phyloP scores from a whole-genome alignment of 2,888 invertebrate species.

The Epsilonema sp. region DNA sequence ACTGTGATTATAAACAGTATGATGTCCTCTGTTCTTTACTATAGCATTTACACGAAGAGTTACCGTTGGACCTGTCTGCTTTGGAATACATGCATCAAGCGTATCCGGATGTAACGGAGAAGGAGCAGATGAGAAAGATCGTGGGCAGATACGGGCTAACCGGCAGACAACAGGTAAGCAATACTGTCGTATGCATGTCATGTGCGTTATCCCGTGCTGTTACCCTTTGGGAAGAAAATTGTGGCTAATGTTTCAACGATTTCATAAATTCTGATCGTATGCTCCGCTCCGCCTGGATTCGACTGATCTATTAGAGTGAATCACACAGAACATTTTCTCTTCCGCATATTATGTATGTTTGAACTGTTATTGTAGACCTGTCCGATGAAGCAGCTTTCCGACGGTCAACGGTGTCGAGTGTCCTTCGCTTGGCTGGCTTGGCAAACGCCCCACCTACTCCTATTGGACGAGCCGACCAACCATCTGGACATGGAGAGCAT shows the following conservation, averaged over 20 bases:
- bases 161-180: constrained; percentile 70
- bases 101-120: constrained; percentile 88
- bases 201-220: too few species aligned
- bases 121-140: constrained; percentile 96
- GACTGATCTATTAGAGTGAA: too few species aligned
- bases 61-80: constrained; percentile 81
- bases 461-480: constrained; percentile 61
- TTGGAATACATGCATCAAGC: constrained; percentile 93
- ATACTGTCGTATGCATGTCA: too few species aligned
- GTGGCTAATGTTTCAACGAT: too few species aligned
- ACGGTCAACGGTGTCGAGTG: constrained; percentile 92
- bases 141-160: constrained; percentile 93
- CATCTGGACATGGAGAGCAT: constrained; percentile 68
- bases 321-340: too few species aligned
- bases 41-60: constrained; percentile 72
- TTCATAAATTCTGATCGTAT: too few species aligned
- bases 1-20: too few species aligned
- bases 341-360: too few species aligned
- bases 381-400: constrained; percentile 78
- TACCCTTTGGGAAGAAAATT: too few species aligned
- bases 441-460: constrained; percentile 80
- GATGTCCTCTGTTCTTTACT: too few species aligned
- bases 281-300: too few species aligned
- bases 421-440: constrained; percentile 96
- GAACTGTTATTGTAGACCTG: constrained; percentile 46